Evolutionary conservation across 2,888 invertebrate species (phyloP), one percentile per base, ranked within the genome.

Genomic region (Chydorus sphaericus): DNA sequence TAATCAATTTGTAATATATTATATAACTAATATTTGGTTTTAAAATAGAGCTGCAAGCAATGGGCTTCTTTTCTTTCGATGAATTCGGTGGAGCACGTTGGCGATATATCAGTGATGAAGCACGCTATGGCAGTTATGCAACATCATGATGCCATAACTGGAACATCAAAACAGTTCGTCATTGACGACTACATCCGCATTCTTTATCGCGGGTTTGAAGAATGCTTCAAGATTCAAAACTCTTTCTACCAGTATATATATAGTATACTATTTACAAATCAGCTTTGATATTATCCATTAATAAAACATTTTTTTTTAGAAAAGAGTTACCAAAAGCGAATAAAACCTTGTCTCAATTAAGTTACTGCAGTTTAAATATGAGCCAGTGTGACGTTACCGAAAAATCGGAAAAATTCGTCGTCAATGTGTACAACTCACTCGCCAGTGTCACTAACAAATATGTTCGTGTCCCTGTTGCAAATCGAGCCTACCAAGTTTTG

Each of bases 101-200:
- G 75, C 4, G 75, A 79, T n/a, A 65, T 85, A 26, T 73, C 80
- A 55, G 30, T 39, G 10, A 39, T 65, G 51, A 59, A 65, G 56
- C 61, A 65, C 55, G 69, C 70, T 0, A 63, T 72, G 63, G 74
- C 68, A 11, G 66, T 74, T 4, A 64, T 68, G 14, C 93, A 94
- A 67, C 94, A 96, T 67, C 94, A 96, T 66, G 93, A 96, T 68
- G 89, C 85, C 0, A 79, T 94, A 1, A 88, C 89, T 0, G 89
- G 89, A 7, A 89, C 89, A 0, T 88, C 87, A 67, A 84, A 91
- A 67, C 78, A 91, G 67, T 77, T 85, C 68, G 85, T 98, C 0
- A 85, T 93, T 67, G 75, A 48, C 78, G 92, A 98, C 70, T 98
- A 97, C 69, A 81, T 84, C 28, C 73, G 83, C 29, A 69, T 88